Conservation (phyloP, 1,140 invertebrate genomes). For the Schmidtea mediterranea region DNA sequence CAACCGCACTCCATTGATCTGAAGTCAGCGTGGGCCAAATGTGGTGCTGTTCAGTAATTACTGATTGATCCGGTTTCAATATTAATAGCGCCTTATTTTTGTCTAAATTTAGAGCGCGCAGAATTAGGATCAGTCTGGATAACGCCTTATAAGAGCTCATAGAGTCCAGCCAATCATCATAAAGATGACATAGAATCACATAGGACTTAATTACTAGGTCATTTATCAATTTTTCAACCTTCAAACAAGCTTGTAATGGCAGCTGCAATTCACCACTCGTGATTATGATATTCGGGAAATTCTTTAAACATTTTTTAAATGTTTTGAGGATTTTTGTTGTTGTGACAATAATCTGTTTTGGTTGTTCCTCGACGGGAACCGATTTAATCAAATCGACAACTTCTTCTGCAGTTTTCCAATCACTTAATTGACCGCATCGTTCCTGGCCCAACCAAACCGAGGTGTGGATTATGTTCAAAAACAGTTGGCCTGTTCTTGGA, state of each 20-base stretch:
- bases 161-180: too few species aligned
- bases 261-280: slow-evolving; percentile 93
- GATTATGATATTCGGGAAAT: slow-evolving; percentile 99
- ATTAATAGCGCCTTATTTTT: slow-evolving; percentile 94
- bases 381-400: slow-evolving; percentile 94
- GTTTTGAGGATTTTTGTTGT: slow-evolving; percentile 54
- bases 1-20: slow-evolving; percentile 90
- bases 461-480: slow-evolving; percentile 97
- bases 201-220: slow-evolving; percentile 95
- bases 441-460: slow-evolving; percentile 86
- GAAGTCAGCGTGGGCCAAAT: slow-evolving; percentile 92
- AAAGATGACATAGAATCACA: slow-evolving; percentile 97
- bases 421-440: slow-evolving; percentile 48
- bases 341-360: slow-evolving; percentile 97
- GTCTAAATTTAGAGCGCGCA: slow-evolving; percentile 86
- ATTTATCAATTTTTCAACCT: slow-evolving; percentile 93
- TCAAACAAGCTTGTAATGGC: slow-evolving; percentile 49
- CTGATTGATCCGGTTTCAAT: slow-evolving; percentile 91
- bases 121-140: slow-evolving; percentile 76
- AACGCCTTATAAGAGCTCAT: slow-evolving; percentile 44
- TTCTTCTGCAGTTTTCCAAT: slow-evolving; percentile 99
- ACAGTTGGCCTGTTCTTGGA: slow-evolving; percentile 90
- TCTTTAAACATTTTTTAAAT: slow-evolving; percentile 56
- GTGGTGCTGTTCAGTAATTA: slow-evolving; percentile 89
- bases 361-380: slow-evolving; percentile 92